phyloP scores from a whole-genome alignment of 2,113 vertebrate species.

The Pardalotus punctatus region DNA sequence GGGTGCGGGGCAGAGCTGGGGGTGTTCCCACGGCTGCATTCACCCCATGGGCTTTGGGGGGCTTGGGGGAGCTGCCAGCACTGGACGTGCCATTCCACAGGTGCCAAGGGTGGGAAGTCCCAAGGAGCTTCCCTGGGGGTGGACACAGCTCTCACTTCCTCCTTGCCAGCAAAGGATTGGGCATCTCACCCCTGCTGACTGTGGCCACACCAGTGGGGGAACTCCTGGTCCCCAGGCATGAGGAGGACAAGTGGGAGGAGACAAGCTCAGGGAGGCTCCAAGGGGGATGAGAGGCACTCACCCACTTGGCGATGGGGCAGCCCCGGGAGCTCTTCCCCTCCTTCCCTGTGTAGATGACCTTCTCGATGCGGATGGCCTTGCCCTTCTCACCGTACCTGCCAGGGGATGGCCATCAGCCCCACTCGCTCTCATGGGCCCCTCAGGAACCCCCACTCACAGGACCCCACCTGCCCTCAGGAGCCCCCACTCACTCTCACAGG shows the following conservation, averaged over 20 bases:
- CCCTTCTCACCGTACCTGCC: conserved; percentile 93
- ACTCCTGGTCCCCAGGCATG: not conserved
- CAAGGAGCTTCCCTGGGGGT: rapidly evolving
- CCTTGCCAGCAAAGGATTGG: rapidly evolving
- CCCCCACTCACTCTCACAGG: not conserved
- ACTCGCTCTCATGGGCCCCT: rapidly evolving
- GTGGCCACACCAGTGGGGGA: rapidly evolving
- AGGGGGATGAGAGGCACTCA: conserved; percentile 61
- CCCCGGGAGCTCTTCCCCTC: conserved; percentile 97
- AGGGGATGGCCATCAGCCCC: rapidly evolving
- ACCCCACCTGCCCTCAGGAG: not conserved
- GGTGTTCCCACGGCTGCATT: not conserved
- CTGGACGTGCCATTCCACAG: rapidly evolving
- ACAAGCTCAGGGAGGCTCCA: not conserved
- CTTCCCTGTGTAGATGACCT: conserved; percentile 92
- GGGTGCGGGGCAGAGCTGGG: not conserved
- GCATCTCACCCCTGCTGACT: not conserved
- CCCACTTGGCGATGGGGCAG: conserved; percentile 99
- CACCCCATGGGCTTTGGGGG: not conserved
- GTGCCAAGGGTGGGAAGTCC: not conserved
- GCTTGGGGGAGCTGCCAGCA: not conserved
- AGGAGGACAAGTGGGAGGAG: not conserved
- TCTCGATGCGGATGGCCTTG: conserved; percentile 92
- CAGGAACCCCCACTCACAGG: no score
- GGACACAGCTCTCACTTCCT: not conserved